phyloP scores from a whole-genome alignment of 2,113 vertebrate species.

The Neodontobutis hainanensis region DNA sequence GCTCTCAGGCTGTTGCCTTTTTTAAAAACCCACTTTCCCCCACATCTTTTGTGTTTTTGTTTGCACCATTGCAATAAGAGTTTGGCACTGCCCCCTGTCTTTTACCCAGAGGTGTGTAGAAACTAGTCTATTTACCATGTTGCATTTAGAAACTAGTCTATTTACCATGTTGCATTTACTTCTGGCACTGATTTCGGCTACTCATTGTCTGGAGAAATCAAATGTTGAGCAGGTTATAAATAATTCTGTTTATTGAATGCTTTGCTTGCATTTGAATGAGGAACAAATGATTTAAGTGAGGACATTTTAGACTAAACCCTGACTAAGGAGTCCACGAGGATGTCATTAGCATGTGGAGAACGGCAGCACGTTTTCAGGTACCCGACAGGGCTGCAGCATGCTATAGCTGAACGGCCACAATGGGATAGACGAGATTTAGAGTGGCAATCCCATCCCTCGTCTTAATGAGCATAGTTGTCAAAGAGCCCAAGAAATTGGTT shows the following conservation, averaged over 20 bases:
- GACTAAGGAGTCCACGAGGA: not conserved
- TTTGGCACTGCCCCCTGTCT: constrained; percentile 25
- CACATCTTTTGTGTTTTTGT: constrained; percentile 34
- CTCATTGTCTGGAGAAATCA: too few relatives aligned
- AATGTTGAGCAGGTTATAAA: not conserved
- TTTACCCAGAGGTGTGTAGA: constrained; percentile 9
- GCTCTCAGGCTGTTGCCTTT: constrained; percentile 27
- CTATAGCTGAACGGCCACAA: constrained; percentile 27
- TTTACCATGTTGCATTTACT: too few relatives aligned
- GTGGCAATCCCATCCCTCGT: constrained; percentile 47
- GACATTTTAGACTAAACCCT: not conserved
- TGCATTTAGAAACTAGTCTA: too few relatives aligned
- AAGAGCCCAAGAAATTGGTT: constrained; percentile 39
- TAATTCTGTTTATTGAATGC: not conserved
- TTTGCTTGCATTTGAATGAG: constrained; percentile 1
- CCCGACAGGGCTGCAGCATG: constrained; percentile 19
- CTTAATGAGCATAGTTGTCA: constrained; percentile 54
- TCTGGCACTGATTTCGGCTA: too few relatives aligned
- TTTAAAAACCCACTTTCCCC: constrained; percentile 15
- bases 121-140: too few relatives aligned
- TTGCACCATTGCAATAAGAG: not conserved
- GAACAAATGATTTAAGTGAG: not conserved
- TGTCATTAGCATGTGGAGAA: constrained; percentile 6
- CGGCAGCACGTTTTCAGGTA: not conserved
- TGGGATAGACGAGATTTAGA: constrained; percentile 44